A percentile compares a stretch with the other conserved stretches of the same genome.
Conservation (phyloP, 2,888 invertebrate genomes). For the Melinopterus prodromus region DNA sequence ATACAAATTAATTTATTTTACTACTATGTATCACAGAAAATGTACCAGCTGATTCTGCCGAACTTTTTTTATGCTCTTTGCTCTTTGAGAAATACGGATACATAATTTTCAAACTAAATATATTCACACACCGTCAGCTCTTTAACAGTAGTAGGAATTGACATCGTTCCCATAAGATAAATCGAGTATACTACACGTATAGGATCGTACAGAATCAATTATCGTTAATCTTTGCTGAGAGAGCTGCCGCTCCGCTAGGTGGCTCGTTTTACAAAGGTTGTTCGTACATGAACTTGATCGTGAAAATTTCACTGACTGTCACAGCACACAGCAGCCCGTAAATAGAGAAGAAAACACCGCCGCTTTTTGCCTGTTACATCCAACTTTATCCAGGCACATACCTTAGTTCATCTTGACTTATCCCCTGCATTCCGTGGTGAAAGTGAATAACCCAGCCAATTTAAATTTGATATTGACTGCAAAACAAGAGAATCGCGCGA, state of each 20-base stretch:
- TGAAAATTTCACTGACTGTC: conserved; percentile 9
- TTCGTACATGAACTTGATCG: conserved; percentile 8
- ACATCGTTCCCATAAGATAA: neutral
- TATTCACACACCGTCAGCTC: too few relatives aligned
- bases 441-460: neutral
- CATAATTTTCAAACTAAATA: too few relatives aligned
- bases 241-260: neutral
- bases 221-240: neutral
- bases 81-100: too few relatives aligned
- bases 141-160: neutral
- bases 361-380: neutral
- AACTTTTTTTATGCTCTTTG: too few relatives aligned
- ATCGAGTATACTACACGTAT: neutral
- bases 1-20: too few relatives aligned
- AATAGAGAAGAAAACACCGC: conserved; percentile 9
- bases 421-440: neutral
- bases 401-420: neutral
- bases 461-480: neutral
- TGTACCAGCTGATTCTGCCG: too few relatives aligned
- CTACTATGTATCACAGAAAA: too few relatives aligned
- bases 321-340: neutral
- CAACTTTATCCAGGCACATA: neutral
- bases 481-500: neutral
- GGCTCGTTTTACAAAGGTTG: neutral
- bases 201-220: neutral